Percentiles rank a stretch among this genome's conserved stretches.
Conservation (phyloP, 2,113 vertebrate genomes). For the Notiomystis cincta region DNA sequence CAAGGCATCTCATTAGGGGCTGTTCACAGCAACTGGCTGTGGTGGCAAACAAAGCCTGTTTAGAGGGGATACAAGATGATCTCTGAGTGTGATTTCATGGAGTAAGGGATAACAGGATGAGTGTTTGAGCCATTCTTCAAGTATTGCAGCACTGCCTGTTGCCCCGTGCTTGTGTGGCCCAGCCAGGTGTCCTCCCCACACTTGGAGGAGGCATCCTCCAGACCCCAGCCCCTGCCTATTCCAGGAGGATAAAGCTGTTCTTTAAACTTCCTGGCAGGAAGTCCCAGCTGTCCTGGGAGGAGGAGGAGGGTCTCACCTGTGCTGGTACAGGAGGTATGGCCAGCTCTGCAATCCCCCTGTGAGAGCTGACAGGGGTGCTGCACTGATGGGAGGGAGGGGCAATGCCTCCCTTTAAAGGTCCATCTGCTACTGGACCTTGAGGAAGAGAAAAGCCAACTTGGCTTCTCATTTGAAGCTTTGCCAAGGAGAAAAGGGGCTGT, state of each 20-base stretch:
- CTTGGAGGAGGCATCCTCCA: rapidly evolving
- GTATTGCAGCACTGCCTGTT: background rate
- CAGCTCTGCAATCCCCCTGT: background rate
- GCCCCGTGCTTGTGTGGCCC: background rate
- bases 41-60: background rate
- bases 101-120: background rate
- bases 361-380: background rate
- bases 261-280: background rate
- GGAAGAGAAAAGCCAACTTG: background rate
- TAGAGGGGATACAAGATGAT: background rate
- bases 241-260: background rate
- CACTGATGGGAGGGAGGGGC: background rate
- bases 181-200: background rate
- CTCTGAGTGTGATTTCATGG: background rate
- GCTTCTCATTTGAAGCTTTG: background rate
- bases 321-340: background rate
- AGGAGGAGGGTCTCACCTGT: background rate
- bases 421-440: rapidly evolving
- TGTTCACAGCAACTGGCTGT: background rate
- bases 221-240: background rate
- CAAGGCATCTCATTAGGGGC: background rate
- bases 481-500: background rate
- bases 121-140: background rate
- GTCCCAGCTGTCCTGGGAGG: background rate
- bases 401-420: background rate